Conservation (phyloP, 1,140 invertebrate species). For the Brachionus sp. region DNA sequence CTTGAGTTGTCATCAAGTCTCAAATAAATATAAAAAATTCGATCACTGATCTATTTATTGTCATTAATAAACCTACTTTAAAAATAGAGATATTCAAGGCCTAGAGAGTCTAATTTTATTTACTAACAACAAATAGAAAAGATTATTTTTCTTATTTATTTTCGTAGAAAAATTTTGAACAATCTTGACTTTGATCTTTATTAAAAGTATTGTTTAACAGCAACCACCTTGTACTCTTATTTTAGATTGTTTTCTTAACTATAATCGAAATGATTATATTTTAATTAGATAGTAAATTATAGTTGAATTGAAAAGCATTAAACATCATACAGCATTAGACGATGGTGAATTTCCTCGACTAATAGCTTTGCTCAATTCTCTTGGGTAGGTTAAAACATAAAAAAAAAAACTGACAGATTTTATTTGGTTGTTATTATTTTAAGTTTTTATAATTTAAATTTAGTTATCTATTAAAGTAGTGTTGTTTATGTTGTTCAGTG, state of each 20-base stretch:
- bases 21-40: not conserved
- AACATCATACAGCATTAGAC: not conserved
- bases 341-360: not conserved
- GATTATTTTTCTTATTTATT: not conserved
- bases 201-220: not conserved
- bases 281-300: not conserved
- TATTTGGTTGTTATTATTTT: not conserved
- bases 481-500: slow-evolving; percentile 1
- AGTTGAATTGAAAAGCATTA: not conserved
- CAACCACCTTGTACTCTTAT: not conserved
- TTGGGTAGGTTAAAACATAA: not conserved
- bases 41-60: not conserved
- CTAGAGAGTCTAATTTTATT: not conserved
- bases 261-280: not conserved
- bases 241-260: not conserved
- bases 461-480: not conserved
- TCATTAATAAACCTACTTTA: not conserved
- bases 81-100: too few relatives aligned
- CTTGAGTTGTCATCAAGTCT: not conserved
- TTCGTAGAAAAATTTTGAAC: not conserved
- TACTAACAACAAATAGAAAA: not conserved
- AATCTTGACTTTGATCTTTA: not conserved
- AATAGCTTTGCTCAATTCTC: not conserved
- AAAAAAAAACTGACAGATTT: not conserved
- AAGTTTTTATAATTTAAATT: slow-evolving; percentile 1